Evolutionary conservation across 2,888 invertebrate species (phyloP).

Genomic region (Chymomyza caudatula): DNA sequence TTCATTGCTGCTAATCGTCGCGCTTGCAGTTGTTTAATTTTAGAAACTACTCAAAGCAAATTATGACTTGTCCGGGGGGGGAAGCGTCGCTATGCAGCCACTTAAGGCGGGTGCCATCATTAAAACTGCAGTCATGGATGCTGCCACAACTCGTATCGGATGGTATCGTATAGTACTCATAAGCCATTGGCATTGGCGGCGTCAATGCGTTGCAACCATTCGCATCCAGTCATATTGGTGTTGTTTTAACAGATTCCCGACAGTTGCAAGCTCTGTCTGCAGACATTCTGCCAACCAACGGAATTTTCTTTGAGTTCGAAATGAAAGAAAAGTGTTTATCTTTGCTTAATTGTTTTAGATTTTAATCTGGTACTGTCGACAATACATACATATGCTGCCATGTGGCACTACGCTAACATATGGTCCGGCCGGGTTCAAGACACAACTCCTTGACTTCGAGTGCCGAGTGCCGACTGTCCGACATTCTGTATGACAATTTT

Average conservation of each 20-base stretch:
- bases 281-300: conserved; percentile 5
- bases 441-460: not conserved
- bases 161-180: too few species aligned
- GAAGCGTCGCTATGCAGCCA: not conserved
- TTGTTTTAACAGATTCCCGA: conserved; percentile 1
- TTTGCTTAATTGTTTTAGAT: conserved; percentile 70
- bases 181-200: conserved; percentile 35
- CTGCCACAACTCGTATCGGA: not conserved
- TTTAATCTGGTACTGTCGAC: conserved; percentile 54
- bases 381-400: conserved; percentile 34
- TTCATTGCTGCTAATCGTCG: conserved; percentile 66
- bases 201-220: conserved; percentile 32
- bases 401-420: conserved; percentile 43
- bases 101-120: conserved; percentile 3
- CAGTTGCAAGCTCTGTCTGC: not conserved
- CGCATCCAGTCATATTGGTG: conserved; percentile 12
- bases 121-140: not conserved
- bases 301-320: conserved; percentile 6
- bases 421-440: conserved; percentile 30
- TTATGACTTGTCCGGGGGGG: conserved; percentile 40
- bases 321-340: conserved; percentile 45
- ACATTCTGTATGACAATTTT: conserved; percentile 58
- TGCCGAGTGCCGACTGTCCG: not conserved
- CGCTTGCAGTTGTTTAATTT: conserved; percentile 53
- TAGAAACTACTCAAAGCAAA: conserved; percentile 52